These are phyloP conservation scores for Poecilia picta DNA, from an alignment of 2,797 vertebrate genomes.

Conservation along the genomic window DNA sequence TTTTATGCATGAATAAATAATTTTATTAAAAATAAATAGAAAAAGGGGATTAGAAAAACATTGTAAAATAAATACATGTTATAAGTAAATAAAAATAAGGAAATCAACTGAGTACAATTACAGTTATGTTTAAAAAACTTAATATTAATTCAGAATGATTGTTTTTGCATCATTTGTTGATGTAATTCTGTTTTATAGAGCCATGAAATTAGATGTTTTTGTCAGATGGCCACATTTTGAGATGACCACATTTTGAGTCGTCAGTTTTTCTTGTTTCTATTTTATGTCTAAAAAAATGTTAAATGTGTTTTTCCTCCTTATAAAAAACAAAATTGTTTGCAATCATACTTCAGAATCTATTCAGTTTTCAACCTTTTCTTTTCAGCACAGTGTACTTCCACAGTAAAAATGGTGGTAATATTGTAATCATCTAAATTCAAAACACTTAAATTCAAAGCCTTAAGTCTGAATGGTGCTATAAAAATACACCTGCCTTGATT, in stretches of 20 bases:
- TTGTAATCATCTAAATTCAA: not conserved
- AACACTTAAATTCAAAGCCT: not conserved
- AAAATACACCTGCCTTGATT: not conserved
- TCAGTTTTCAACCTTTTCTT: not conserved
- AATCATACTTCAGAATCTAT: not conserved
- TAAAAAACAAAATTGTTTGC: not conserved
- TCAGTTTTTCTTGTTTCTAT: not conserved
- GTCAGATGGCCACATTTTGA: not conserved
- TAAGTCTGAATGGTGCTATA: not conserved
- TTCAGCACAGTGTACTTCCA: not conserved
- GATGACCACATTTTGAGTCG: not conserved
- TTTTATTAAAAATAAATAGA: not conserved
- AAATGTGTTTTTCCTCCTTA: not conserved
- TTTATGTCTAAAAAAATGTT: not conserved
- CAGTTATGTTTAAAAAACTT: not conserved
- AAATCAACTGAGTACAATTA: too few species aligned
- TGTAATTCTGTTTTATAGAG: too few species aligned
- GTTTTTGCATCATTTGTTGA: not conserved
- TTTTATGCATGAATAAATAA: not conserved
- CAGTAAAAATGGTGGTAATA: not conserved
- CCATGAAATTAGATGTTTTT: not conserved
- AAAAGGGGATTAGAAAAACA: not conserved
- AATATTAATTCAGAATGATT: not conserved
- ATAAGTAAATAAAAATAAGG: too few species aligned
- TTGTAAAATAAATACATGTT: not conserved